phyloP scores from a whole-genome alignment of 2,113 vertebrate genomes.

The Anolis carolinensis region DNA sequence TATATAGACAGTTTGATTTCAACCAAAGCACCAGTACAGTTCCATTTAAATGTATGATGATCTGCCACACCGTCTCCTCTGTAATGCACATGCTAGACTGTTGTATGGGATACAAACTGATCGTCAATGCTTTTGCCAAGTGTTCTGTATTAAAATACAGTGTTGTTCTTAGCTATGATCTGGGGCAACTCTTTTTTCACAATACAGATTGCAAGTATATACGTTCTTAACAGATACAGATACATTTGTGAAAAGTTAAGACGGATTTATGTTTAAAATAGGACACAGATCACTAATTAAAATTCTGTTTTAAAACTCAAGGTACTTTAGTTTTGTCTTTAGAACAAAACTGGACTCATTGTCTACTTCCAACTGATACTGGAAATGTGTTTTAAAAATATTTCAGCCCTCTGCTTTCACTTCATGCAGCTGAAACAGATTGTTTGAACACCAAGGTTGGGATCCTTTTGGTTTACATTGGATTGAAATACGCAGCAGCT shows the following conservation, averaged over 20 bases:
- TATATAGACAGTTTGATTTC: neutral
- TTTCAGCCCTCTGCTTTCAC: neutral
- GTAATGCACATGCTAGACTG: neutral
- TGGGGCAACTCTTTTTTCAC: neutral
- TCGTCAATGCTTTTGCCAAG: neutral
- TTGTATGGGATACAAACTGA: neutral
- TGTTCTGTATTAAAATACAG: too few species aligned
- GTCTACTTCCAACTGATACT: neutral
- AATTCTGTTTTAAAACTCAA: neutral
- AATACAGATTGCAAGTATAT: neutral
- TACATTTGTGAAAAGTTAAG: neutral
- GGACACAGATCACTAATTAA: neutral
- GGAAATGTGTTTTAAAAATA: conserved; percentile 1
- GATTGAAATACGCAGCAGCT: too few species aligned
- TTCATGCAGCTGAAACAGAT: neutral
- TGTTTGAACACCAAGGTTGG: too few species aligned
- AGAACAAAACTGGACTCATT: neutral
- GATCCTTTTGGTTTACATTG: too few species aligned
- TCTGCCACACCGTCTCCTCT: neutral
- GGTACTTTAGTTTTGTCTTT: neutral
- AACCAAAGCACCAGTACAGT: neutral
- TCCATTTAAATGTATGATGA: neutral
- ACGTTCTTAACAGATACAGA: neutral
- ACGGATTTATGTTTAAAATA: neutral
- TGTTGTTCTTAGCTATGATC: neutral